A percentile compares a stretch with the other conserved stretches of the same genome.
These are phyloP conservation scores for Cenopis cana DNA, from an alignment of 2,888 invertebrate genomes.

Conservation along the genomic window DNA sequence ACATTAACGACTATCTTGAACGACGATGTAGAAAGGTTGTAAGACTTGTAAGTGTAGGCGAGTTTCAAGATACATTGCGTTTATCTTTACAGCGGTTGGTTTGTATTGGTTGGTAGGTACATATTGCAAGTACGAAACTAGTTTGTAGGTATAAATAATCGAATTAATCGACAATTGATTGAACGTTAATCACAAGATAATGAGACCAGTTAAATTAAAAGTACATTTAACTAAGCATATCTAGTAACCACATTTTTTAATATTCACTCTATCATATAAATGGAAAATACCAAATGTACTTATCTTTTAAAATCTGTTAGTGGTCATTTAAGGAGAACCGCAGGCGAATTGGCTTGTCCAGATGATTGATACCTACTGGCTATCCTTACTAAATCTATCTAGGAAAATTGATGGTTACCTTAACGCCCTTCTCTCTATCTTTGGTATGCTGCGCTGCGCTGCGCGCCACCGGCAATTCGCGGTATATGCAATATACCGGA, in stretches of 20 bases:
- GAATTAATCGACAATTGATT: constrained; percentile 14
- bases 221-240: not conserved
- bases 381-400: not conserved
- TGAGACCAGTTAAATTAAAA: constrained; percentile 15
- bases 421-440: not conserved
- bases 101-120: not conserved
- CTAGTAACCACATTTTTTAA: too few species aligned
- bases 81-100: not conserved
- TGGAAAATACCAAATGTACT: not conserved
- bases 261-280: not conserved
- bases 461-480: too few species aligned
- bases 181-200: constrained; percentile 13
- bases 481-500: too few species aligned
- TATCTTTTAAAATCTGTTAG: not conserved
- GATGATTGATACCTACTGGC: not conserved
- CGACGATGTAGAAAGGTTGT: not conserved
- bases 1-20: not conserved
- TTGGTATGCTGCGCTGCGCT: not conserved
- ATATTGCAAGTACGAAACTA: not conserved
- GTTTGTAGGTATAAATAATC: not conserved
- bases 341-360: not conserved
- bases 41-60: not conserved
- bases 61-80: not conserved
- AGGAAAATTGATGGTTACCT: not conserved
- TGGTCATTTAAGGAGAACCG: too few species aligned